Conservation (phyloP, 2,797 vertebrate genomes). For the Borostomias antarcticus region DNA sequence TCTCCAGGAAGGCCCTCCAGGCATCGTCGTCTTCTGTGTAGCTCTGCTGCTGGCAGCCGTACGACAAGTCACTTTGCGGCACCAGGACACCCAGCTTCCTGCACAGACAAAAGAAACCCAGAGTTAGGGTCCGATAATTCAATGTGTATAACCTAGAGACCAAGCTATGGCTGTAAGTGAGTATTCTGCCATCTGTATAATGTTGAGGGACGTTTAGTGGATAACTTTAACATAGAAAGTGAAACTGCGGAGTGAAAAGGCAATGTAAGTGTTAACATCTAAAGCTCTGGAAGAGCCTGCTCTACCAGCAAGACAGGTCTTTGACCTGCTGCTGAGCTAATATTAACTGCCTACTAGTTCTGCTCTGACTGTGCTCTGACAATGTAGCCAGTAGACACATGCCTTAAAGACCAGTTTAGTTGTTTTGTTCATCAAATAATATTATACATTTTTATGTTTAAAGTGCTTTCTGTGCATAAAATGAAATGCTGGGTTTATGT, state of each 20-base stretch:
- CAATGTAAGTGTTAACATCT: neutral
- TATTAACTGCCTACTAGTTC: neutral
- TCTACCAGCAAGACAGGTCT: constrained; percentile 12
- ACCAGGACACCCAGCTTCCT: constrained; percentile 84
- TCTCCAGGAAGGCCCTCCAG: constrained; percentile 86
- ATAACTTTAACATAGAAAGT: neutral
- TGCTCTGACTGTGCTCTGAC: neutral
- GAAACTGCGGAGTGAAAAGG: neutral
- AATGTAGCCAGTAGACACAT: too few relatives aligned
- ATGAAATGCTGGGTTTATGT: too few relatives aligned
- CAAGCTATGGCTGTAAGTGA: too few relatives aligned
- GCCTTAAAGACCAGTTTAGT: too few relatives aligned
- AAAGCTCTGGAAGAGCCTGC: constrained; percentile 1
- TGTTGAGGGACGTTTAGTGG: too few relatives aligned
- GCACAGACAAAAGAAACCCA: constrained; percentile 20
- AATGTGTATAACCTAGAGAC: neutral
- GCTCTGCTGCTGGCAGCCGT: constrained; percentile 68
- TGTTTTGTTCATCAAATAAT: too few relatives aligned
- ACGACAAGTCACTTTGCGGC: constrained; percentile 82
- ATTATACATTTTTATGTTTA: too few relatives aligned
- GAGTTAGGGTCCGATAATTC: neutral
- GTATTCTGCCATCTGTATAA: too few relatives aligned
- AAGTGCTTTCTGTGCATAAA: too few relatives aligned
- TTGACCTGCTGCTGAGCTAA: neutral
- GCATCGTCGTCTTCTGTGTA: constrained; percentile 84